A percentile compares a stretch with the other conserved stretches of the same genome.
Evolutionary conservation across 2,113 vertebrate species (phyloP).

Genomic region (Rhodinocichla rosea): DNA sequence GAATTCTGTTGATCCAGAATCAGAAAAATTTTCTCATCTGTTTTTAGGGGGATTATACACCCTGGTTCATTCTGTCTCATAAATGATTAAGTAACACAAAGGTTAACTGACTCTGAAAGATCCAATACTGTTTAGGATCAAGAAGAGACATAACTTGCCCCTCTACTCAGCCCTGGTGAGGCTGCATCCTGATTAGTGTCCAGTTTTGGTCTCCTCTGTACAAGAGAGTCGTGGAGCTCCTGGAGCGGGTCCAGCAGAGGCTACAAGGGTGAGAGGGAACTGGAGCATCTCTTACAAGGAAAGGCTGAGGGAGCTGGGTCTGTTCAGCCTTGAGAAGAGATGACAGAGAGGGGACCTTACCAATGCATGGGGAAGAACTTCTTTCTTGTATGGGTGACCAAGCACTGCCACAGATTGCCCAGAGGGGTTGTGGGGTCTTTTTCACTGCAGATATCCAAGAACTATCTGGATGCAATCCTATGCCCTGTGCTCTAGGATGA

Average conservation of each 20-base stretch:
- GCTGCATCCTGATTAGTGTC: background rate
- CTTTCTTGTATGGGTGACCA: fast-evolving
- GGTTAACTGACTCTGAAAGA: background rate
- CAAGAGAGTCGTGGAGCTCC: background rate
- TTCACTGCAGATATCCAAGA: background rate
- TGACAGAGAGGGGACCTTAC: background rate
- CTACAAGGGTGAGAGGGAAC: background rate
- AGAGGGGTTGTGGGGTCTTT: background rate
- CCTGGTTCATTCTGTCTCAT: background rate
- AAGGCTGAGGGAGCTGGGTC: background rate
- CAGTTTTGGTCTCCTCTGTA: background rate
- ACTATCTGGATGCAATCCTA: background rate
- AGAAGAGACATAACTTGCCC: background rate
- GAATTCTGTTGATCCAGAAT: background rate
- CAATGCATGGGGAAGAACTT: background rate
- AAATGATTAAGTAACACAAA: background rate
- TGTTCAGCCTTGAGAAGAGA: background rate
- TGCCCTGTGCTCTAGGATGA: background rate
- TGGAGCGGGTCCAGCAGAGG: background rate
- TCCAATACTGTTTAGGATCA: background rate
- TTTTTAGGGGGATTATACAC: background rate
- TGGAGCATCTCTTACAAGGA: background rate
- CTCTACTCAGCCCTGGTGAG: background rate
- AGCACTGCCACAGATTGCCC: background rate
- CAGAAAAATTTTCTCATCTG: background rate